A percentile compares a stretch with the other conserved stretches of the same genome.
Conservation (phyloP, 2,888 invertebrate genomes). For the Marronus borbonicus region DNA sequence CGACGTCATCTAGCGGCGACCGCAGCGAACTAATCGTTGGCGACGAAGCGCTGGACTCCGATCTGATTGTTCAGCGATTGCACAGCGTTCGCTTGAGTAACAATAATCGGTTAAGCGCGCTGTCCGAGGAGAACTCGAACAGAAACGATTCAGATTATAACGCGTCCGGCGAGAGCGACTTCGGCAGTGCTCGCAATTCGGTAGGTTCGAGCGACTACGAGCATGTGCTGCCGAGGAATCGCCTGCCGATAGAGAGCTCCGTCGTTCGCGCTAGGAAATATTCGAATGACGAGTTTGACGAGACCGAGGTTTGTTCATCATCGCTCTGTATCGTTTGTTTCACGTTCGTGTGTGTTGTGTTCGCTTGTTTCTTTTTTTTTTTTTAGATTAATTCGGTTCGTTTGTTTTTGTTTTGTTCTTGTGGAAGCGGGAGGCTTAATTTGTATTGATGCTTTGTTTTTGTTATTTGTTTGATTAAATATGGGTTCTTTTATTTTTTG, state of each 20-base stretch:
- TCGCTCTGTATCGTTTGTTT: conserved; percentile 22
- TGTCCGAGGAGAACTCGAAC: conserved; percentile 55
- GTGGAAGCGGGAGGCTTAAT: too few relatives aligned
- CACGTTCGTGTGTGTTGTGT: background rate
- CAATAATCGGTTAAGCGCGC: conserved; percentile 55
- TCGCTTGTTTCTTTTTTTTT: background rate
- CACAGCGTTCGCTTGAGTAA: background rate
- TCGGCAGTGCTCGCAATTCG: conserved; percentile 61
- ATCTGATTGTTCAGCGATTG: background rate
- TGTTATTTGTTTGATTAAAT: too few relatives aligned
- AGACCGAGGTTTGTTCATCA: conserved; percentile 55
- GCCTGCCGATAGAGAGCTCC: conserved; percentile 38
- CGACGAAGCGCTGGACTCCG: conserved; percentile 3
- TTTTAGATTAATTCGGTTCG: background rate
- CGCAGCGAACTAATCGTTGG: background rate
- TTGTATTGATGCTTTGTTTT: too few relatives aligned
- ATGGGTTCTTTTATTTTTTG: too few relatives aligned
- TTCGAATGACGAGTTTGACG: conserved; percentile 50
- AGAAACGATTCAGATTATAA: conserved; percentile 67
- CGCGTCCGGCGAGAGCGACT: conserved; percentile 67
- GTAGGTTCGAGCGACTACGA: conserved; percentile 53
- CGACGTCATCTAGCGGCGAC: conserved; percentile 26
- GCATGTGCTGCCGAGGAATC: conserved; percentile 28
- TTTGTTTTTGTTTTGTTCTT: background rate
- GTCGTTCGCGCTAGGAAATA: conserved; percentile 44